A percentile compares a stretch with the other conserved stretches of the same genome.
Conservation (phyloP, 2,113 vertebrate species). For the Cyprinodon brontotheroides region DNA sequence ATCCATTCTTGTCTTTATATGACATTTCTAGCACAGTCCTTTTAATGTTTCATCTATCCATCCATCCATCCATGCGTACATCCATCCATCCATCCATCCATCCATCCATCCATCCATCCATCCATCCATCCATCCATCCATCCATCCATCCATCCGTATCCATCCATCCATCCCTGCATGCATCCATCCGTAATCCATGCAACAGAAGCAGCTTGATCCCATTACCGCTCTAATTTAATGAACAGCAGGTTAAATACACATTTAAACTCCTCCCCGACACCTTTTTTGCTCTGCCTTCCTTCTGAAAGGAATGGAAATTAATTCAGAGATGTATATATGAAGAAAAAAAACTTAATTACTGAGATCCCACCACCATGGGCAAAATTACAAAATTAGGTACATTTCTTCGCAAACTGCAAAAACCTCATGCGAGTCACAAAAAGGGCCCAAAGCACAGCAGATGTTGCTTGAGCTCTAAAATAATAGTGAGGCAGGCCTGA, state of each 20-base stretch:
- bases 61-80: too few species aligned
- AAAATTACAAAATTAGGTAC: constrained; percentile 35
- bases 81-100: not conserved
- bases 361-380: constrained; percentile 50
- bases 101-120: not conserved
- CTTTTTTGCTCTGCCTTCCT: not conserved
- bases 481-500: constrained; percentile 57
- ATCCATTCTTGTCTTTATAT: constrained; percentile 18
- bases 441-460: constrained; percentile 72
- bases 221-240: too few species aligned
- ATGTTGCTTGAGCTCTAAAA: constrained; percentile 73
- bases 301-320: constrained; percentile 20
- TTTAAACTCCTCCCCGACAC: not conserved
- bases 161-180: not conserved
- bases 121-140: too few species aligned
- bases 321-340: constrained; percentile 24
- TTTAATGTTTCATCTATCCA: not conserved
- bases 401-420: constrained; percentile 54
- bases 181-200: too few species aligned
- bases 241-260: constrained; percentile 1
- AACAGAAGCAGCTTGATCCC: not conserved
- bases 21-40: constrained; percentile 27
- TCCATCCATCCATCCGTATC: not conserved
- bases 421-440: constrained; percentile 52
- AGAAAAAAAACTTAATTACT: constrained; percentile 38